phyloP scores from a whole-genome alignment of 2,888 invertebrate species.

The Drosophila vallismaia region DNA sequence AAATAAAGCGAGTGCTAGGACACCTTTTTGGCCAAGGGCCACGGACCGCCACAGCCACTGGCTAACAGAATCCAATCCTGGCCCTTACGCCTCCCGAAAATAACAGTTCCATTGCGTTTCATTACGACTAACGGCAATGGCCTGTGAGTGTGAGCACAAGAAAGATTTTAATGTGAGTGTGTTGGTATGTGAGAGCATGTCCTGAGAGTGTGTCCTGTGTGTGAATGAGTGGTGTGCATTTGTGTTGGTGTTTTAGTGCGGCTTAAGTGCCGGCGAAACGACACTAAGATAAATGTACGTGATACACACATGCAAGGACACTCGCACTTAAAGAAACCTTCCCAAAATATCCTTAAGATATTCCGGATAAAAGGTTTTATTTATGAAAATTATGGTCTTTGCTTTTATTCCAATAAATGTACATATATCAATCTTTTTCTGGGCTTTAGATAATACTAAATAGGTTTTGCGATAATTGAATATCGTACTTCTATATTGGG shows the following conservation, averaged over 20 bases:
- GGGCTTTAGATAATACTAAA: background rate
- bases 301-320: conserved; percentile 53
- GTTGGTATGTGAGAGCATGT: conserved; percentile 5
- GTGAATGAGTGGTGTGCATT: too few species aligned
- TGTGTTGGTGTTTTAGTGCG: conserved; percentile 60
- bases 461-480: background rate
- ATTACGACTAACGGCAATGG: conserved; percentile 69
- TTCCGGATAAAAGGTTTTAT: background rate
- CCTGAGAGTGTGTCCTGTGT: background rate
- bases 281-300: conserved; percentile 79
- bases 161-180: conserved; percentile 50
- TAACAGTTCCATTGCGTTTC: conserved; percentile 75
- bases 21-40: conserved; percentile 56
- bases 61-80: background rate
- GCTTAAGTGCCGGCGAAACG: conserved; percentile 76
- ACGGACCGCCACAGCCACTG: background rate
- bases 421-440: background rate
- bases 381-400: background rate
- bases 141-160: conserved; percentile 45
- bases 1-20: conserved; percentile 21
- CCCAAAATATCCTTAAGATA: background rate
- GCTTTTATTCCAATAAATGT: background rate
- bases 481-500: too few species aligned
- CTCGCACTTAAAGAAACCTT: conserved; percentile 8
- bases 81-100: conserved; percentile 33